Percentiles rank a stretch among this genome's conserved stretches.
phyloP scores from a whole-genome alignment of 1,140 invertebrate genomes.

The Limonius californicus region DNA sequence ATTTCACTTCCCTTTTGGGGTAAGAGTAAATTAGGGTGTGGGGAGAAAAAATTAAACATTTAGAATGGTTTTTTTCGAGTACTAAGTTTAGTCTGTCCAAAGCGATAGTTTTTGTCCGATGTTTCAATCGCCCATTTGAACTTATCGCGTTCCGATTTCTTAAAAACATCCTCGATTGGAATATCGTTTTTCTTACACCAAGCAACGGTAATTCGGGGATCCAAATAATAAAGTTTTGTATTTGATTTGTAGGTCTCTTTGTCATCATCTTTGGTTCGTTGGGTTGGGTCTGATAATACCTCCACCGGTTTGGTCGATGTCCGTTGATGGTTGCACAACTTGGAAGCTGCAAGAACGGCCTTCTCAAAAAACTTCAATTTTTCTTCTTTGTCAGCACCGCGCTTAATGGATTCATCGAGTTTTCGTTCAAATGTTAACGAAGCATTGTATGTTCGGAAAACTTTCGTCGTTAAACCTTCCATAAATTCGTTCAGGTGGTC shows the following conservation, averaged over 20 bases:
- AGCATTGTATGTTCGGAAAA: slow-evolving; percentile 99
- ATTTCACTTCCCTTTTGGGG: no score
- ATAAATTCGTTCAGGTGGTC: slow-evolving; percentile 96
- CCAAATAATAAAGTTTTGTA: slow-evolving; percentile 99
- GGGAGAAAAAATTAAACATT: no score
- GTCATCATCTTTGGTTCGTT: no score
- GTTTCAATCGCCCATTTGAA: slow-evolving; percentile 99
- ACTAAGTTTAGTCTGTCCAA: no score
- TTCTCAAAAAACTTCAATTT: slow-evolving; percentile 94
- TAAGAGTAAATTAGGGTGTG: no score
- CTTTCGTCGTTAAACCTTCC: slow-evolving; percentile 98
- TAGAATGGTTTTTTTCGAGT: no score
- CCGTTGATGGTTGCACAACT: slow-evolving; percentile 99
- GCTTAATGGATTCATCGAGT: slow-evolving; percentile 86
- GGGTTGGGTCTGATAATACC: no score
- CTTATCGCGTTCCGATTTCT: slow-evolving; percentile 98
- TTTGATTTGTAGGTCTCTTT: no score
- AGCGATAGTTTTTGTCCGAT: no score
- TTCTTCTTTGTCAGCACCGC: slow-evolving; percentile 70
- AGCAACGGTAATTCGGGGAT: slow-evolving; percentile 96
- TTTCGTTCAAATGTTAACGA: slow-evolving; percentile 96
- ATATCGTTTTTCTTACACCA: slow-evolving; percentile 98
- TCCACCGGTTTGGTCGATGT: slow-evolving; percentile 96
- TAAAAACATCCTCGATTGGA: slow-evolving; percentile 98
- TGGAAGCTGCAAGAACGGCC: slow-evolving; percentile 95